Conservation (phyloP, 2,888 invertebrate genomes). For the Acleris holmiana region DNA sequence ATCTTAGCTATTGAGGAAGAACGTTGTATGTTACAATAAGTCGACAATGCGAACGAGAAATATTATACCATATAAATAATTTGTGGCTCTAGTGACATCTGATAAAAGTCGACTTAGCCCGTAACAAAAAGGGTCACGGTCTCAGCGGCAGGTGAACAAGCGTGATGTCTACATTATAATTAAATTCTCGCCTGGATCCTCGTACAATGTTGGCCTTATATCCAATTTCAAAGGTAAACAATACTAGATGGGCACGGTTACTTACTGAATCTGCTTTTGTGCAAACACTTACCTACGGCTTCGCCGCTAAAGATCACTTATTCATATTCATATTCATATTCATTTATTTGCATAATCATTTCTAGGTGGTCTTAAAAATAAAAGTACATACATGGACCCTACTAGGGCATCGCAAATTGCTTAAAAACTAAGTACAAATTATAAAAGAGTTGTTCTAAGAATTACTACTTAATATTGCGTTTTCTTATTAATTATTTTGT, state of each 20-base stretch:
- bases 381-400: too few species aligned
- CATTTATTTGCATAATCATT: too few species aligned
- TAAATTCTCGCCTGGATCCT: slow-evolving; percentile 53
- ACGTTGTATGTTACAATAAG: neutral
- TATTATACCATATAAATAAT: slow-evolving; percentile 19
- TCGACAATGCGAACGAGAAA: slow-evolving; percentile 15
- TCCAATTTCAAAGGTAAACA: slow-evolving; percentile 66
- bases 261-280: slow-evolving; percentile 45
- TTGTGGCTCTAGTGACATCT: too few species aligned
- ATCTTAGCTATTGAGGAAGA: too few species aligned
- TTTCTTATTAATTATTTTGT: too few species aligned
- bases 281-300: slow-evolving; percentile 34
- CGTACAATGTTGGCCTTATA: slow-evolving; percentile 54
- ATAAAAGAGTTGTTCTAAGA: too few species aligned
- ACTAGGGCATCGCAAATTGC: too few species aligned
- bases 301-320: slow-evolving; percentile 16
- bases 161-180: slow-evolving; percentile 48
- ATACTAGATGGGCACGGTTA: slow-evolving; percentile 41
- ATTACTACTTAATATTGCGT: too few species aligned
- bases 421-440: too few species aligned
- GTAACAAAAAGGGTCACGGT: neutral
- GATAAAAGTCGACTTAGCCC: too few species aligned
- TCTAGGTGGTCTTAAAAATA: too few species aligned
- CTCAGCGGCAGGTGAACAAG: slow-evolving; percentile 33
- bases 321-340: too few species aligned